Conservation (phyloP, 2,888 invertebrate genomes). For the Athalia circularis region DNA sequence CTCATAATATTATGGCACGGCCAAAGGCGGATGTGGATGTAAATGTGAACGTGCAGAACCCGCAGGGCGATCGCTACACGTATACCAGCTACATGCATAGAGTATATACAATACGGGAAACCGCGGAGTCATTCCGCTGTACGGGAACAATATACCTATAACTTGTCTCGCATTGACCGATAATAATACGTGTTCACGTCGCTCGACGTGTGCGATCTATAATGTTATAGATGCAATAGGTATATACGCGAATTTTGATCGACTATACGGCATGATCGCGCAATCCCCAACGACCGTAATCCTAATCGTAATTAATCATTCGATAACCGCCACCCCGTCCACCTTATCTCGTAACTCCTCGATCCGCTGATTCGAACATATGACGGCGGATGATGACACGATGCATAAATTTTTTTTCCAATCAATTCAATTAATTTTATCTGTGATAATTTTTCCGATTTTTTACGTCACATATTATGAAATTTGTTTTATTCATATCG, state of each 20-base stretch:
- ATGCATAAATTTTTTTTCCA: no score
- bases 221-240: no score
- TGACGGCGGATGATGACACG: neutral
- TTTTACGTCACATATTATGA: neutral
- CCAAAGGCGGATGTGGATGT: neutral
- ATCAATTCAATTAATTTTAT: no score
- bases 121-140: conserved; percentile 26
- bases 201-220: no score
- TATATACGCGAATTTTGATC: neutral
- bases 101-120: neutral
- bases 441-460: conserved; percentile 32
- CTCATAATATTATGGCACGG: neutral
- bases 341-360: neutral
- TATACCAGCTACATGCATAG: neutral
- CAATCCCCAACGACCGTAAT: neutral
- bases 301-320: conserved; percentile 28
- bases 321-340: neutral
- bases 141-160: neutral
- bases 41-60: neutral
- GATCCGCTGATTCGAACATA: neutral
- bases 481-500: neutral
- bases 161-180: neutral
- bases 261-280: neutral
- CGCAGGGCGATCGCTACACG: neutral
- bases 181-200: neutral